Evolutionary conservation across 2,888 invertebrate species (phyloP).

Genomic region (Tiliacea aurago): DNA sequence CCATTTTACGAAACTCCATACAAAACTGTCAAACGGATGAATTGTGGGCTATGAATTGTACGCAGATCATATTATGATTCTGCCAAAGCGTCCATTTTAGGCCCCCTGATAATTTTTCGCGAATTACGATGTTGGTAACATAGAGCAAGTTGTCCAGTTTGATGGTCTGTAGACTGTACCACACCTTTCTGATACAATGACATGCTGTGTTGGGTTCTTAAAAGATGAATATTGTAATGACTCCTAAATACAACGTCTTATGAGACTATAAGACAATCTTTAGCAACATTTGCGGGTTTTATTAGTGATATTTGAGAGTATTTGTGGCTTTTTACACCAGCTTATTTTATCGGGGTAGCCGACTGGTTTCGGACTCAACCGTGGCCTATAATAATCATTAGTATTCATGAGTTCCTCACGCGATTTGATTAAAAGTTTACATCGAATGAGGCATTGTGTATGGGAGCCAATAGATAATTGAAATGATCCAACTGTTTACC

Average conservation of each 20-base stretch:
- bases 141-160: neutral
- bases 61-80: too few relatives aligned
- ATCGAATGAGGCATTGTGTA: neutral
- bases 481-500: neutral
- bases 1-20: too few relatives aligned
- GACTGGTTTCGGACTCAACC: neutral
- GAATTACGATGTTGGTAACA: neutral
- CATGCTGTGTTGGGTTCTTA: neutral
- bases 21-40: too few relatives aligned
- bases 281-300: neutral
- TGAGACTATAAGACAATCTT: neutral
- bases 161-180: neutral
- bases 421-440: neutral
- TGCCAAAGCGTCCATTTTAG: too few relatives aligned
- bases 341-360: neutral
- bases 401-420: conserved; percentile 1
- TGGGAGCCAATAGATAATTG: neutral
- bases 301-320: neutral
- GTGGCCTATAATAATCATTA: neutral
- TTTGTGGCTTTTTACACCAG: conserved; percentile 14
- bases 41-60: too few relatives aligned
- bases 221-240: neutral
- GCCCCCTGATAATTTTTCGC: neutral
- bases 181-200: neutral
- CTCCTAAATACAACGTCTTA: neutral